Percentiles rank a stretch among this genome's conserved stretches.
These are phyloP conservation scores for Strongylocentrotus purpuratus DNA, from an alignment of 35 echinoderm and acorn worm genomes.

Conservation along the genomic window DNA sequence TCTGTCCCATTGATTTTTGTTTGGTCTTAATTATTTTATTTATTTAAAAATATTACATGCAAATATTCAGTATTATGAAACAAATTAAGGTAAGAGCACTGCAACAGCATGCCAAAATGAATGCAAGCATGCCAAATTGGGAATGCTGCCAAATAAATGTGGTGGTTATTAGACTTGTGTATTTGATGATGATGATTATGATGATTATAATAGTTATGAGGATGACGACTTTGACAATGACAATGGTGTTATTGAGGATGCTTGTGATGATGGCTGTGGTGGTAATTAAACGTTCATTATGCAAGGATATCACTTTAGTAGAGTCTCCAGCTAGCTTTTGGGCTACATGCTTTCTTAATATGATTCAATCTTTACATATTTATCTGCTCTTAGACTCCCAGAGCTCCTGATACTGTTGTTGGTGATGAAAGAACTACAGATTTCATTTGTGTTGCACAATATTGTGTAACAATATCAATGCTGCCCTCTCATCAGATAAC, in stretches of 20 bases:
- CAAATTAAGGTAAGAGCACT: background rate
- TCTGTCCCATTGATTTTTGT: background rate
- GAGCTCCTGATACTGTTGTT: background rate
- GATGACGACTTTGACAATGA: background rate
- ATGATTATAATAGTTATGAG: background rate
- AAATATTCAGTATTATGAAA: slow-evolving; percentile 3
- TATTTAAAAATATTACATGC: background rate
- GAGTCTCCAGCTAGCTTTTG: background rate
- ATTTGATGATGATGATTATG: background rate
- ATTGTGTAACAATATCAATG: background rate
- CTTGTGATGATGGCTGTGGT: background rate
- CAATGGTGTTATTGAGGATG: background rate
- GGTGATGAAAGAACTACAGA: background rate
- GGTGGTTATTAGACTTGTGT: background rate
- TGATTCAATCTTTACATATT: too few species aligned
- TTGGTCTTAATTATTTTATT: too few species aligned
- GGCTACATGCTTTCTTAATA: background rate
- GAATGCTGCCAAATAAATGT: background rate
- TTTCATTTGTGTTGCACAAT: background rate
- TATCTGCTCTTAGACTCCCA: too few species aligned
- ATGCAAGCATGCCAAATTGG: background rate
- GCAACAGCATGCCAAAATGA: background rate
- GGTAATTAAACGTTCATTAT: background rate
- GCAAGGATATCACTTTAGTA: background rate
- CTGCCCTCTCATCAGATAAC: background rate